Evolutionary conservation across 2,888 invertebrate genomes (phyloP), one percentile per base, ranked within the genome.

Genomic region (Xestobium rufovillosum): DNA sequence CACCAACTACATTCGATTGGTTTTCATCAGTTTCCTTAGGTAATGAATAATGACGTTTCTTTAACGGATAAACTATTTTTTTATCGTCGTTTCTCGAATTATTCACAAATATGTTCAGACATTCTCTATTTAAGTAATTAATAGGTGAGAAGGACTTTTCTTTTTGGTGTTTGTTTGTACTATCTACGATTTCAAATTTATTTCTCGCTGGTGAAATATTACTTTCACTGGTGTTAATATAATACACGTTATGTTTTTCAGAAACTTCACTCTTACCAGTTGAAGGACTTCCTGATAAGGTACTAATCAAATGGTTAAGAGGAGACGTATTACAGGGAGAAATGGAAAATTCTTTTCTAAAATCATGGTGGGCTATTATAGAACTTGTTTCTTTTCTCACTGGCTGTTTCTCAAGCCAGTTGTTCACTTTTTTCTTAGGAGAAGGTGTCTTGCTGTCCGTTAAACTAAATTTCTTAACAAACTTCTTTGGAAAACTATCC

Each of bases 401-500:
- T n/a, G n/a, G n/a, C n/a, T n/a, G n/a, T 19, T 19, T 19, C 23
- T 19, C 6, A 6, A 19, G 23, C 23, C 23, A 19, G 23, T 19
- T 6, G 23, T 19, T 19, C 23, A 19, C 23, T 19, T 19, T 19
- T 8, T 6, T 19, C 23, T 19, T 6, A n/a, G 23, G 23, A 19
- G 23, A 19, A 8, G 23, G 23, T n/a, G 23, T 19, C 6, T 19
- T 19, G 23, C 23, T 19, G 6, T 19, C 23, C 23, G n/a, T n/a
- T n/a, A 19, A n/a, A 6, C 6, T 8, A 19, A 8, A n/a, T n/a
- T 19, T 19, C n/a, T 6, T 6, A 6, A 8, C n/a, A 8, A 8
- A 8, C 23, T 8, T 6, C 26, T 36, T 33, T 16, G 17, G n/a
- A 2, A 26, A 16, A 2, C 27, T 33, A 8, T 17, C 26, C 41